Conservation (phyloP, 2,113 vertebrate genomes). For the Chaetorhynchus papuensis region DNA sequence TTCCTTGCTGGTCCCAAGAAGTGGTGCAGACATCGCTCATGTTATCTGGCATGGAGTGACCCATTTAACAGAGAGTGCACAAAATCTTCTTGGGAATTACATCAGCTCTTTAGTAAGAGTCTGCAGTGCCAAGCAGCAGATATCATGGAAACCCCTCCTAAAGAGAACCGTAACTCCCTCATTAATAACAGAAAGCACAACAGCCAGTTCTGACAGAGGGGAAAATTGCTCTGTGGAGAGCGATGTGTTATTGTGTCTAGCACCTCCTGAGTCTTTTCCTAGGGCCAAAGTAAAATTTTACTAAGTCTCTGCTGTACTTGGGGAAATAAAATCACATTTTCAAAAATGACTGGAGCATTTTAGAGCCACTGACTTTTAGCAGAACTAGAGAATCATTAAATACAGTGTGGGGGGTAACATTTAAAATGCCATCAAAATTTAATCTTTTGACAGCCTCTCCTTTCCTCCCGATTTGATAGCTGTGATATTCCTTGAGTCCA, state of each 20-base stretch:
- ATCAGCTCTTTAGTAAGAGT: neutral
- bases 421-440: neutral
- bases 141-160: neutral
- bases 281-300: neutral
- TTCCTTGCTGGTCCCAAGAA: neutral
- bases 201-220: neutral
- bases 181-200: slow-evolving; percentile 14
- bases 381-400: neutral
- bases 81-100: neutral
- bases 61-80: neutral
- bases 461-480: neutral
- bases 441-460: neutral
- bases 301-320: neutral
- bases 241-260: neutral
- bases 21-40: neutral
- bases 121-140: neutral
- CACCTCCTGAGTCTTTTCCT: neutral
- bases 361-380: neutral
- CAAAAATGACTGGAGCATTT: neutral
- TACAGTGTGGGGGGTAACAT: neutral
- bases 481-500: neutral
- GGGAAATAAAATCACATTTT: neutral
- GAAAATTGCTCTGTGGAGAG: neutral
- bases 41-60: neutral
- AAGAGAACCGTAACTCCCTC: neutral